Conservation (phyloP, 2,797 vertebrate species). For the Poeciliopsis gracilis region DNA sequence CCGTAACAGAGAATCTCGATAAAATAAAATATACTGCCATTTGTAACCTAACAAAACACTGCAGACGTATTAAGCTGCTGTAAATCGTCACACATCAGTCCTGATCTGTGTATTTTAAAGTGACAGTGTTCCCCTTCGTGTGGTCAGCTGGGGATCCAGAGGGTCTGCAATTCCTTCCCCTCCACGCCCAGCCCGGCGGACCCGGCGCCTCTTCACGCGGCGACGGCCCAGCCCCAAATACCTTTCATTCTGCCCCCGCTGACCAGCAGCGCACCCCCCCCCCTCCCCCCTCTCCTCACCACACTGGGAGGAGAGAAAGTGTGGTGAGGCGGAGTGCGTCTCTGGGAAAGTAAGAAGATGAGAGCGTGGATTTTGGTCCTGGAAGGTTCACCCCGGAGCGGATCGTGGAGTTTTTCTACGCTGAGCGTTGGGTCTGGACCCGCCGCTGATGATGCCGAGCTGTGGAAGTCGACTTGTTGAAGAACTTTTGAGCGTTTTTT, state of each 20-base stretch:
- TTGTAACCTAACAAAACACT: background rate
- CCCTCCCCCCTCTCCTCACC: conserved; percentile 11
- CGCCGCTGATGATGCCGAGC: background rate
- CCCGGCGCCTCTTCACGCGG: conserved; percentile 40
- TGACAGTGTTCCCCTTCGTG: background rate
- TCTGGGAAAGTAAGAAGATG: conserved; percentile 39
- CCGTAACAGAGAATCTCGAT: background rate
- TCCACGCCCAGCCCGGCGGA: conserved; percentile 69
- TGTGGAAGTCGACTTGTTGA: background rate
- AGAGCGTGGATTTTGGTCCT: conserved; percentile 7
- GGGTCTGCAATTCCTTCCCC: conserved; percentile 30
- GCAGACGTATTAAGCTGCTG: background rate
- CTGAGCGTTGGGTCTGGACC: background rate
- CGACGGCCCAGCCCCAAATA: conserved; percentile 77
- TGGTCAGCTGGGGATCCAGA: conserved; percentile 34
- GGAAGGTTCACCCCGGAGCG: background rate
- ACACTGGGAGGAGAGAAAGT: conserved; percentile 45
- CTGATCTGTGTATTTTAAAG: background rate
- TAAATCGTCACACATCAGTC: background rate
- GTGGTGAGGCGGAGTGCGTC: conserved; percentile 29
- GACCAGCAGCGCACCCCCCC: conserved; percentile 24
- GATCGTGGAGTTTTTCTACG: background rate
- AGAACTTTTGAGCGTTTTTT: background rate
- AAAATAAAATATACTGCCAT: background rate
- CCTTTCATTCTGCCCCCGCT: conserved; percentile 60